A percentile compares a stretch with the other conserved stretches of the same genome.
Evolutionary conservation across 2,113 vertebrate species (phyloP).

Genomic region (Alligator sinensis): DNA sequence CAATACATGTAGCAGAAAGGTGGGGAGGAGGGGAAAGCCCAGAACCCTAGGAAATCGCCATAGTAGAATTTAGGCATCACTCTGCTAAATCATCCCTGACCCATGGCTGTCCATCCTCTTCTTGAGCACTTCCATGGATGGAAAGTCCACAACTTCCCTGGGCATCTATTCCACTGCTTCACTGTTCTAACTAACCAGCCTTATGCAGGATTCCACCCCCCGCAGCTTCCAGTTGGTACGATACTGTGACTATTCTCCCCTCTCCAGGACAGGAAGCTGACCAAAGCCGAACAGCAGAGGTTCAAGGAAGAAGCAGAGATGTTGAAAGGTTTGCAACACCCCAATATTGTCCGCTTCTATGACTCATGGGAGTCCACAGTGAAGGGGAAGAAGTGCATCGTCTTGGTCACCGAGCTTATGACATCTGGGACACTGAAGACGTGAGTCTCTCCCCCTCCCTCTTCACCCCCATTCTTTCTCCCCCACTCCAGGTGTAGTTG

Average conservation of each 20-base stretch:
- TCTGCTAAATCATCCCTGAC: too few species aligned
- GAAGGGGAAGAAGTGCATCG: conserved; percentile 94
- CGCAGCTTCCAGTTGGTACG: too few species aligned
- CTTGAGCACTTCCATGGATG: too few species aligned
- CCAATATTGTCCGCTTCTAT: conserved; percentile 96
- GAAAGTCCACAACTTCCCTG: too few species aligned
- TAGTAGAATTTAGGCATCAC: too few species aligned
- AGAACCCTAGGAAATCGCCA: too few species aligned
- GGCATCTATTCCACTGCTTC: too few species aligned
- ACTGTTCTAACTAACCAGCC: too few species aligned
- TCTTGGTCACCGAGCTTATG: conserved; percentile 95
- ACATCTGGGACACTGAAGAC: conserved; percentile 96
- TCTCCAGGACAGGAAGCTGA: conserved; percentile 91
- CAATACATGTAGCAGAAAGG: too few species aligned
- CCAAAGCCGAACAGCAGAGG: conserved; percentile 91
- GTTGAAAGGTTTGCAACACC: conserved; percentile 94
- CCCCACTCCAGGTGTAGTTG: background rate
- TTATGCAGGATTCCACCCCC: too few species aligned
- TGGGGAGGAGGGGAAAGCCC: background rate
- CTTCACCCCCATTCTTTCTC: too few species aligned
- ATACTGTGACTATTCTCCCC: background rate
- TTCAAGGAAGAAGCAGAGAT: conserved; percentile 97
- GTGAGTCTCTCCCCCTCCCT: conserved; percentile 71
- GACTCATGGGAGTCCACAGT: conserved; percentile 93
- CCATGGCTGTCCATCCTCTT: too few species aligned